Base-by-base conservation (phyloP, 2,888 invertebrate genomes). In the Priocnemis perturbator region DNA sequence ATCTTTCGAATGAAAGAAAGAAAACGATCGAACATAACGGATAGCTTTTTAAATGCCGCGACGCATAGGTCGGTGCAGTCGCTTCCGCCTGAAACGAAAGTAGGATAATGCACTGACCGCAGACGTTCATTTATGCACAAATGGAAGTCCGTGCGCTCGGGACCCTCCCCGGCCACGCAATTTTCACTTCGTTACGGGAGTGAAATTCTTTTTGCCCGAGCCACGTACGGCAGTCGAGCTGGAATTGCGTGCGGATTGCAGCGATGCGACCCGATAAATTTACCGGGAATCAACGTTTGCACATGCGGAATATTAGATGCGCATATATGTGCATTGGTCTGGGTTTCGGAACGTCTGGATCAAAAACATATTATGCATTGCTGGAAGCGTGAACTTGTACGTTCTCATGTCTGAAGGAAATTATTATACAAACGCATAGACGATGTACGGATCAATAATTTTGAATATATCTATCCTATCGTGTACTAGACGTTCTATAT, bases 141-240 rank as follows among this genome's bases (percentile, higher is more conserved):
- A 77, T 64, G 72, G 67, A 73, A 74, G 62, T 52, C 65, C 70
- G 71, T 66, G 60, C 55, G 21, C 26, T 3, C 21, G 57, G 48
- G 23, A 58, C 60, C 50, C 37, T 37, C 37, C 60, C 72, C 67
- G 75, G 66, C 72, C 72, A 74, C 73, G 71, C 77, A 78, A 83
- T 83, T 82, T 83, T 84, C 81, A 82, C 83, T 82, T 83, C 77
- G 83, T 84, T 82, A 82, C 79, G 79, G 79, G 81, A 82, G 81
- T 79, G 83, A 83, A 83, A 82, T 79, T 81, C 74, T 76, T 79
- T 71, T 73, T 76, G 67, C 76, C 66, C 67, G 72, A 71, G 64
- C 52, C 30, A 64, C 55, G 52, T 71, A 56, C 47, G 26, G 48
- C 20, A 47, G 52, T 20, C 37, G 61, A 61, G 67, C 60, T 67